phyloP scores from a whole-genome alignment of 2,113 vertebrate genomes.

The Bufo bufo region DNA sequence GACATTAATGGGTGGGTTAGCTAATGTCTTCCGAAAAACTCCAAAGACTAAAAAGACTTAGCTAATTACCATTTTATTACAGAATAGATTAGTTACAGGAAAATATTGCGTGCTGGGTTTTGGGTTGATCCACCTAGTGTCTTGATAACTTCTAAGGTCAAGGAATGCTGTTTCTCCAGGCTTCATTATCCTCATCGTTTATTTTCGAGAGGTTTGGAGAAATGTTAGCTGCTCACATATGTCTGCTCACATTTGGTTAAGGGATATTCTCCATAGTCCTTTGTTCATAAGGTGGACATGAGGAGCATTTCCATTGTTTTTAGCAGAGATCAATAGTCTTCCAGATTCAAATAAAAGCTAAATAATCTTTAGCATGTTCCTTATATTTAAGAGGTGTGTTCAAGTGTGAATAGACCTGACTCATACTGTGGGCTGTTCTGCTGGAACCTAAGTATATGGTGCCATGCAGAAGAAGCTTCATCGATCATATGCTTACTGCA shows the following conservation, averaged over 20 bases:
- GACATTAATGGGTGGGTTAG: background rate
- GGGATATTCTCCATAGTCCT: background rate
- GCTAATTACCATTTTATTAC: background rate
- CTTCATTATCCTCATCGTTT: background rate
- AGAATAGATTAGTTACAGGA: background rate
- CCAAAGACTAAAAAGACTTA: background rate
- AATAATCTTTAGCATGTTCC: no score
- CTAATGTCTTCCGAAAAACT: slow-evolving; percentile 6
- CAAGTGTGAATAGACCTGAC: background rate
- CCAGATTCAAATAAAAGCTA: no score
- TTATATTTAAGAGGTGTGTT: no score
- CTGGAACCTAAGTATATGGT: background rate
- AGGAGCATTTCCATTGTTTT: background rate
- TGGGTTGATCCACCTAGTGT: background rate
- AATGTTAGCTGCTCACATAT: background rate
- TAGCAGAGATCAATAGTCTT: background rate
- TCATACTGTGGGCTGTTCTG: background rate
- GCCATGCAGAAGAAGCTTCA: background rate
- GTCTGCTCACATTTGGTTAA: background rate
- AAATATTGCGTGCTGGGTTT: background rate
- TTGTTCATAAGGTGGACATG: background rate
- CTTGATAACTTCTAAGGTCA: background rate
- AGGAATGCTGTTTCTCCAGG: background rate
- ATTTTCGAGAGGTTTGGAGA: background rate
- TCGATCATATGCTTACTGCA: no score